Conservation (phyloP, 2,113 vertebrate species). For the Syngnathus typhle region DNA sequence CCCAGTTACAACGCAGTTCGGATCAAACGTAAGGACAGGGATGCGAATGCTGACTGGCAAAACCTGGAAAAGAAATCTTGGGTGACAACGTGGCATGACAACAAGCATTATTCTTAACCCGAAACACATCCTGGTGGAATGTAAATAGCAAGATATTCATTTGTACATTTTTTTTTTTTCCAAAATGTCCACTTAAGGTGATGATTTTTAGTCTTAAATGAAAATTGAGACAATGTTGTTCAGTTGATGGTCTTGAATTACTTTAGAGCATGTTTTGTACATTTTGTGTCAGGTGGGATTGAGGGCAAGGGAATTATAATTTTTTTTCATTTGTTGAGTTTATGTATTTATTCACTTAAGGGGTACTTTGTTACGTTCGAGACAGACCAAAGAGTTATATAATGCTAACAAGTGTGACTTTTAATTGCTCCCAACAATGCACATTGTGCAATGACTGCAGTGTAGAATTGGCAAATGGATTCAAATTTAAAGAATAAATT, state of each 20-base stretch:
- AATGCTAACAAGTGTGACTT: constrained; percentile 4
- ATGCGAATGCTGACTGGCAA: constrained; percentile 65
- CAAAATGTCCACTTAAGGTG: constrained; percentile 12
- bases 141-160: constrained; percentile 1
- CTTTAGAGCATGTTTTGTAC: constrained; percentile 31
- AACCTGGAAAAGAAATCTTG: constrained; percentile 84
- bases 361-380: constrained; percentile 32
- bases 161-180: constrained; percentile 5
- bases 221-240: not conserved
- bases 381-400: constrained; percentile 47
- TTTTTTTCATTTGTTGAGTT: constrained; percentile 16
- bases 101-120: constrained; percentile 84
- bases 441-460: not conserved
- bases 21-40: constrained; percentile 83
- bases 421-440: not conserved
- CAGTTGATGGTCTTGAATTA: constrained; percentile 17
- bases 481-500: constrained; percentile 33
- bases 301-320: not conserved
- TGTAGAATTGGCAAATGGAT: not conserved
- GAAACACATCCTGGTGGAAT: not conserved
- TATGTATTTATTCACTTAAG: constrained; percentile 60
- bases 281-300: constrained; percentile 17
- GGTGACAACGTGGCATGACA: constrained; percentile 89
- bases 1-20: constrained; percentile 88
- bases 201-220: not conserved